Evolutionary conservation across 2,888 invertebrate genomes (phyloP).

Genomic region (Drosophila mercatorum): DNA sequence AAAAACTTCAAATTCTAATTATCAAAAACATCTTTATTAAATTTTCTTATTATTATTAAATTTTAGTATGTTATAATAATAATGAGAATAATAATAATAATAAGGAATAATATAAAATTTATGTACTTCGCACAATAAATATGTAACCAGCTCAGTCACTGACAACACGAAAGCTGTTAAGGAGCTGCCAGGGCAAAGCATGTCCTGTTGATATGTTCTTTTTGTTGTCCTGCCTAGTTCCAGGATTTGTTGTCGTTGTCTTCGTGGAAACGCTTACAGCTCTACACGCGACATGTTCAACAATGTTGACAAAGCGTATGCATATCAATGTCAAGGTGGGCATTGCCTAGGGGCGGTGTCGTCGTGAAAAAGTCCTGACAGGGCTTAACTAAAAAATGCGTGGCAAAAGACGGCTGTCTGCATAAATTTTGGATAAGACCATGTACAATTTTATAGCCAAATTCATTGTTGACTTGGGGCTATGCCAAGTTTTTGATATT

Average conservation of each 20-base stretch:
- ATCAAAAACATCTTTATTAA: too few species aligned
- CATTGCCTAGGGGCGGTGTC: background rate
- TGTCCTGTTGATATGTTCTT: slow-evolving; percentile 18
- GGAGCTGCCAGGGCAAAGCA: background rate
- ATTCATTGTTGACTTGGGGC: slow-evolving; percentile 8
- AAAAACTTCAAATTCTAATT: too few species aligned
- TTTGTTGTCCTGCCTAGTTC: background rate
- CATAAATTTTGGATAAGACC: slow-evolving; percentile 8
- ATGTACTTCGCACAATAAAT: slow-evolving; percentile 1
- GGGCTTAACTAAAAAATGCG: slow-evolving; percentile 15
- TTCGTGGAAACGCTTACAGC: slow-evolving; percentile 19
- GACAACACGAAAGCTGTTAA: background rate
- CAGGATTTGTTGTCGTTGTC: background rate
- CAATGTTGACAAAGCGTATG: slow-evolving; percentile 56
- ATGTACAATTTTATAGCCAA: slow-evolving; percentile 9
- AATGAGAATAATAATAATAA: background rate
- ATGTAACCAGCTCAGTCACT: slow-evolving; percentile 27
- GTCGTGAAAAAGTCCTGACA: slow-evolving; percentile 3
- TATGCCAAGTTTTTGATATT: background rate
- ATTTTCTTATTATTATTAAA: too few species aligned
- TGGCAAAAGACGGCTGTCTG: slow-evolving; percentile 13
- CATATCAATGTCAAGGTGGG: slow-evolving; percentile 34
- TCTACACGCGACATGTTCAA: slow-evolving; percentile 28
- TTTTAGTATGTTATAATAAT: too few species aligned
- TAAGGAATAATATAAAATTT: background rate